A percentile compares a stretch with the other conserved stretches of the same genome.
Evolutionary conservation across 2,113 vertebrate species (phyloP).

Genomic region (Trichechus manatus): DNA sequence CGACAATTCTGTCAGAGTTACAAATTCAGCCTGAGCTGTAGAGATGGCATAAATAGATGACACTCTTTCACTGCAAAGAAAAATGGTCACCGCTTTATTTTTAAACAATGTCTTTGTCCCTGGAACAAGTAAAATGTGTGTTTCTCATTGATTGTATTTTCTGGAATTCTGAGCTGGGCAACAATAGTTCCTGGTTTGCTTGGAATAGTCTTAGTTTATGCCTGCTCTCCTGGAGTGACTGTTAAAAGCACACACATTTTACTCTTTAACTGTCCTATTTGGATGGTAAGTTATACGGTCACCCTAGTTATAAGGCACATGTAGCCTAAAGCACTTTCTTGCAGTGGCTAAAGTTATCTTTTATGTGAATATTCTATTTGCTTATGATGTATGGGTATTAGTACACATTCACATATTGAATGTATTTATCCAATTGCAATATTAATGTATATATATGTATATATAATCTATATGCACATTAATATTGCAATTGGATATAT

Average conservation of each 20-base stretch:
- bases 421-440: not conserved
- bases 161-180: not conserved
- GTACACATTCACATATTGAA: not conserved
- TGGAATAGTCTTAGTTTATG: not conserved
- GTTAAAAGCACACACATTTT: not conserved
- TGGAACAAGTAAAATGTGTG: not conserved
- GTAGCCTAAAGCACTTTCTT: not conserved
- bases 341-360: not conserved
- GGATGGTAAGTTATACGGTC: not conserved
- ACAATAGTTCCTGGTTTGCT: not conserved
- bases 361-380: constrained; percentile 20
- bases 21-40: constrained; percentile 64
- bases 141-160: not conserved
- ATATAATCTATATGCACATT: too few species aligned
- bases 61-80: not conserved
- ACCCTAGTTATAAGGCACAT: not conserved
- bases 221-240: not conserved
- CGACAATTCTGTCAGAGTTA: constrained; percentile 45
- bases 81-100: not conserved
- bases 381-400: not conserved
- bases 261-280: not conserved
- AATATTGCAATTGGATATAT: too few species aligned
- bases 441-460: not conserved
- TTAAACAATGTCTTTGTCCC: not conserved
- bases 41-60: not conserved